These are phyloP conservation scores for Enteromius afrohamiltoni DNA, from an alignment of 2,797 vertebrate genomes.

Conservation along the genomic window DNA sequence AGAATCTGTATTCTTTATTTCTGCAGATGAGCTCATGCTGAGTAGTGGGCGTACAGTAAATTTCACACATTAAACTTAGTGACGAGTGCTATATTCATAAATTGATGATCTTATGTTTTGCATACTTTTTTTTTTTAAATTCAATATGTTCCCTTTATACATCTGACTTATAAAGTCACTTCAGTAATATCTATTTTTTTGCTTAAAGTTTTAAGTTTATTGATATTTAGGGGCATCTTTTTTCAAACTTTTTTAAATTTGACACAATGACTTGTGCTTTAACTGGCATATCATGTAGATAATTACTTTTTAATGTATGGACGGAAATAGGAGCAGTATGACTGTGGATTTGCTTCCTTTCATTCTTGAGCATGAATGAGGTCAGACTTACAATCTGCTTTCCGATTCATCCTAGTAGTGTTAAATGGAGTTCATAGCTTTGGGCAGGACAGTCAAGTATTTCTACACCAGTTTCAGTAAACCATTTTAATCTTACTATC, in stretches of 20 bases:
- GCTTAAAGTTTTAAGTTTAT: not conserved
- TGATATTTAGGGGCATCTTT: not conserved
- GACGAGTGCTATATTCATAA: not conserved
- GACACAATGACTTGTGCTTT: not conserved
- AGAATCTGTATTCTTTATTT: not conserved
- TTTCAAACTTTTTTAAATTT: not conserved
- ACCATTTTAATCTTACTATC: not conserved
- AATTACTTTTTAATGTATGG: not conserved
- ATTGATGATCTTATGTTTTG: not conserved
- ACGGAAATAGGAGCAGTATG: not conserved
- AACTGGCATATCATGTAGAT: not conserved
- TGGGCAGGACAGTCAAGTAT: not conserved
- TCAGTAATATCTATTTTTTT: not conserved
- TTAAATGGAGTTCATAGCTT: not conserved
- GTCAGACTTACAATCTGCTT: not conserved
- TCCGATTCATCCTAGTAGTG: not conserved
- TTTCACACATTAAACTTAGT: not conserved
- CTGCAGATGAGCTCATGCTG: not conserved
- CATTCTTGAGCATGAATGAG: not conserved
- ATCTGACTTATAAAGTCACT: not conserved
- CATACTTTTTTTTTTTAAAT: not conserved
- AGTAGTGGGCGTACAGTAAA: not conserved
- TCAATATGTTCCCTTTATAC: not conserved
- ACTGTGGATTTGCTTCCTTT: not conserved
- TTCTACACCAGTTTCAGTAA: not conserved